Evolutionary conservation across 2,113 vertebrate genomes (phyloP).

Genomic region (Drymodes brunneopygia): DNA sequence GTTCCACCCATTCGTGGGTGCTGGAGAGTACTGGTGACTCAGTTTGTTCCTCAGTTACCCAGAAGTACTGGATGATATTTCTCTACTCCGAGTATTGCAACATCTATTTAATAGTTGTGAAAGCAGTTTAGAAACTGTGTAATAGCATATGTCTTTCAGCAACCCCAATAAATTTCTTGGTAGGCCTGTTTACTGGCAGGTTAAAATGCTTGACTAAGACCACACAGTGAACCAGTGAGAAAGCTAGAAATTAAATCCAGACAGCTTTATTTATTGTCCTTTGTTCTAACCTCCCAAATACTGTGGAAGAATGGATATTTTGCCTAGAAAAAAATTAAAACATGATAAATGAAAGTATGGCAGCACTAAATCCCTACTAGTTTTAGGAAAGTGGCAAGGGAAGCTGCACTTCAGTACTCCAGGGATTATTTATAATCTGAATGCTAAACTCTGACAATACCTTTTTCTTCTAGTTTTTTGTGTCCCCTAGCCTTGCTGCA

Average conservation of each 20-base stretch:
- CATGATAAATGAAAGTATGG: background rate
- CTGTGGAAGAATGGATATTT: background rate
- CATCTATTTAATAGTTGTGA: background rate
- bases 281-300: background rate
- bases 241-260: constrained; percentile 15
- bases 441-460: background rate
- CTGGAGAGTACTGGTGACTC: background rate
- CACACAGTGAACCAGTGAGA: background rate
- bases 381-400: background rate
- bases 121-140: background rate
- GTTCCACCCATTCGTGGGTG: background rate
- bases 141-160: background rate
- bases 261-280: background rate
- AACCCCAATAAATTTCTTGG: background rate
- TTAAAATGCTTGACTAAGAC: background rate
- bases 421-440: background rate
- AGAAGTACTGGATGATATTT: background rate
- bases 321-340: background rate
- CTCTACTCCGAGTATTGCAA: background rate
- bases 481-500: constrained; percentile 87
- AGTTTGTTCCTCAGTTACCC: background rate
- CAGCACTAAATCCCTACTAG: background rate
- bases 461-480: constrained; percentile 81
- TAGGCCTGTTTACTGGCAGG: background rate
- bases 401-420: background rate